These are phyloP conservation scores for Gymnothorax javanicus DNA, from an alignment of 2,797 vertebrate species.

Conservation along the genomic window DNA sequence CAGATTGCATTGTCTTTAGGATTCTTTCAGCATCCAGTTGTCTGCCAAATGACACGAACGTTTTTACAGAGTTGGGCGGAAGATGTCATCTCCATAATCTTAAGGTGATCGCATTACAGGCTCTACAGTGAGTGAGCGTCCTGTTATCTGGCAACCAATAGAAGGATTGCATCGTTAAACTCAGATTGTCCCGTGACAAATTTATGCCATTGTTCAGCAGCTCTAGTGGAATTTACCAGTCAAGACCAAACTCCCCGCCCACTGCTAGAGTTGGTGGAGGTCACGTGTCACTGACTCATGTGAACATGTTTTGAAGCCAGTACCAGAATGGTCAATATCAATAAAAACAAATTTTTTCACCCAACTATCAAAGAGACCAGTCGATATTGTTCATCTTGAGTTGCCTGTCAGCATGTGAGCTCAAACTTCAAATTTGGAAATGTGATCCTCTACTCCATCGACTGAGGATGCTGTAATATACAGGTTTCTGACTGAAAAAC, in stretches of 20 bases:
- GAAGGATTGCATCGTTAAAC: neutral
- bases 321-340: slow-evolving; percentile 34
- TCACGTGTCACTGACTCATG: slow-evolving; percentile 74
- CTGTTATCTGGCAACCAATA: slow-evolving; percentile 25
- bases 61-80: neutral
- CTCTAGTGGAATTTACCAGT: slow-evolving; percentile 30
- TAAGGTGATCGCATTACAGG: neutral
- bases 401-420: neutral
- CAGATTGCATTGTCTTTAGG: neutral
- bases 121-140: neutral
- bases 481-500: neutral
- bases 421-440: neutral
- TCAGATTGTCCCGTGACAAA: slow-evolving; percentile 45
- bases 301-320: slow-evolving; percentile 68
- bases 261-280: slow-evolving; percentile 47
- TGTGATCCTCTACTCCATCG: neutral
- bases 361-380: too few relatives aligned
- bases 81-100: neutral
- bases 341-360: neutral
- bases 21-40: neutral
- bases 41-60: neutral
- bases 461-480: too few relatives aligned
- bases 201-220: neutral
- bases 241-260: slow-evolving; percentile 38
- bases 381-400: neutral